Evolutionary conservation across 2,113 vertebrate species (phyloP), one percentile per base, ranked within the genome.

Genomic region (Xiphophorus couchianus): DNA sequence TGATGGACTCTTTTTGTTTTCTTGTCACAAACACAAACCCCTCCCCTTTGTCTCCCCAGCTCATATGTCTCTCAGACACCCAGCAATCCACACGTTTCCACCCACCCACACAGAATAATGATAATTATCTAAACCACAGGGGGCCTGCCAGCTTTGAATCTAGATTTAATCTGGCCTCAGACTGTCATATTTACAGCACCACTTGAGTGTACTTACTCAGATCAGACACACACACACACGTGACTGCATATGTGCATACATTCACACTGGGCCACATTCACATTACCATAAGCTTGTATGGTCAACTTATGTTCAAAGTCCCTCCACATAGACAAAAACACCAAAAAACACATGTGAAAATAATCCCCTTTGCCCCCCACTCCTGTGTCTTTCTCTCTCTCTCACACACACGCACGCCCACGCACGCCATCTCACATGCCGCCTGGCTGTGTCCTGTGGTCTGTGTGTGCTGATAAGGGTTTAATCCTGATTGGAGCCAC

Each of bases 401-500:
- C 64, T 8, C 17, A 22, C 62, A 33, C 62, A 64, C 61, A 62
- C 61, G 27, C 68, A 14, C 74, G 33, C 63, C 44, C 84, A 73
- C 70, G 17, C 70, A 28, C 73, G 29, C 48, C 48, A 65, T 66
- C 72, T 62, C 67, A 37, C 71, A n/a, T 31, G 5, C 58, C 62
- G 6, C 70, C 83, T 89, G 90, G 90, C 92, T 87, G 85, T 92
- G 89, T 93, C 90, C 89, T 90, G 90, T 91, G 90, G 92, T 93
- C 92, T 93, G 92, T 81, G 85, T 88, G 85, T 86, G 86, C 91
- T 91, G 92, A 93, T 93, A 93, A 93, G 91, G 85, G 85, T 89
- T 92, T 93, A 93, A 93, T 92, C 91, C 92, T 92, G 92, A 93
- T 93, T 93, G 92, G 83, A 92, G 91, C 86, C 86, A 86, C 83